Percentiles rank a stretch among this genome's conserved stretches.
phyloP scores from a whole-genome alignment of 1,140 invertebrate species.

The Sycophaga agraensis region DNA sequence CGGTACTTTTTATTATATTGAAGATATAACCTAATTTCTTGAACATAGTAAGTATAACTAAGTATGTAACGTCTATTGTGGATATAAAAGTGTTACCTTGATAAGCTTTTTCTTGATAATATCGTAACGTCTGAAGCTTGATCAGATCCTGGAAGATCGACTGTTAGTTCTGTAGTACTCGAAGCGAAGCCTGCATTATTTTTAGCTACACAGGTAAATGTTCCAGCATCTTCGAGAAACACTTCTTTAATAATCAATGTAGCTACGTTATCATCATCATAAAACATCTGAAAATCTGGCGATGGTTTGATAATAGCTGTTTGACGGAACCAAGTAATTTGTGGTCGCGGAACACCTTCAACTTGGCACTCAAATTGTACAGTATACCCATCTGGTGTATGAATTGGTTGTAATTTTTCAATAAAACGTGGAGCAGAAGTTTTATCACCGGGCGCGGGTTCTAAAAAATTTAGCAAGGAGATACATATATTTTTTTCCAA shows the following conservation, averaged over 20 bases:
- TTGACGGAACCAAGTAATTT: slow-evolving; percentile 93
- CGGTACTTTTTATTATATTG: too few species aligned
- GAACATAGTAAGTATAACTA: too few species aligned
- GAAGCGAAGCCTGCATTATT: slow-evolving; percentile 92
- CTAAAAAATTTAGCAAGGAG: slow-evolving; percentile 55
- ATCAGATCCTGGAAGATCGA: slow-evolving; percentile 84
- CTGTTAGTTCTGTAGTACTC: slow-evolving; percentile 84
- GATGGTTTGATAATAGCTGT: slow-evolving; percentile 89
- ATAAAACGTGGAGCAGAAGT: slow-evolving; percentile 80
- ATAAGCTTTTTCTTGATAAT: slow-evolving; percentile 77
- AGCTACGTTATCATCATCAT: slow-evolving; percentile 88
- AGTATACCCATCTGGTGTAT: slow-evolving; percentile 82
- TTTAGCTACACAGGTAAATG: slow-evolving; percentile 94
- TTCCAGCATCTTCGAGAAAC: slow-evolving; percentile 95
- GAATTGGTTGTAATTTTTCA: slow-evolving; percentile 80
- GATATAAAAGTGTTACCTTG: slow-evolving; percentile 55
- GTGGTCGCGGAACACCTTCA: slow-evolving; percentile 83
- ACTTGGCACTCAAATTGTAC: slow-evolving; percentile 90
- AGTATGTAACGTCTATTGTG: too few species aligned
- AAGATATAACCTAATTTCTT: too few species aligned
- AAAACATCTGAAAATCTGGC: slow-evolving; percentile 89
- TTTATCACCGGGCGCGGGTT: slow-evolving; percentile 75
- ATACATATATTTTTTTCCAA: neutral
- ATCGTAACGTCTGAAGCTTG: slow-evolving; percentile 83
- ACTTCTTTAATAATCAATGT: slow-evolving; percentile 93